phyloP scores from a whole-genome alignment of 2,113 vertebrate genomes.

The Megaleporinus macrocephalus region DNA sequence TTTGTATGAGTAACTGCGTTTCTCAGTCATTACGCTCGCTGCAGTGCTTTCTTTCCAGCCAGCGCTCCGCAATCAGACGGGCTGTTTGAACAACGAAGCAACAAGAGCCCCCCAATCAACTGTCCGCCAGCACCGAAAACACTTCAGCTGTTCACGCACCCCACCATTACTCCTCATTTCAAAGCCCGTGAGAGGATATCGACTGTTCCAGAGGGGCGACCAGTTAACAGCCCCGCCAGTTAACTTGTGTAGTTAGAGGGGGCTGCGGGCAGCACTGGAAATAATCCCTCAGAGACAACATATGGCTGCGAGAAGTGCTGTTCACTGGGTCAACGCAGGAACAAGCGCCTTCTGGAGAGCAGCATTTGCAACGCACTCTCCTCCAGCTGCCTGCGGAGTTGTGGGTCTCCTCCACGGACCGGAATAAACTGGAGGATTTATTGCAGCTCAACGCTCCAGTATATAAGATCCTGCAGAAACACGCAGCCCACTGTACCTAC shows the following conservation, averaged over 20 bases:
- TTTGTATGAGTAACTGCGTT: no score
- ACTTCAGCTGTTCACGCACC: constrained; percentile 60
- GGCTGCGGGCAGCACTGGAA: not conserved
- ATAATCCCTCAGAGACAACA: constrained; percentile 39
- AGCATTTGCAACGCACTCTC: no score
- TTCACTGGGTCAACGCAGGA: not conserved
- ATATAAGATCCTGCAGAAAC: no score
- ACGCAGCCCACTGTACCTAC: no score
- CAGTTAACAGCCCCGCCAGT: constrained; percentile 23
- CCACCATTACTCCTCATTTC: constrained; percentile 71
- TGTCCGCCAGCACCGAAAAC: not conserved
- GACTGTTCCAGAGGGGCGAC: constrained; percentile 57
- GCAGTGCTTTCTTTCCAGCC: not conserved
- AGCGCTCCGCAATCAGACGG: constrained; percentile 15
- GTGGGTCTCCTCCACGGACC: no score
- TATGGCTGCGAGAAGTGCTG: constrained; percentile 29
- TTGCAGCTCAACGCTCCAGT: no score
- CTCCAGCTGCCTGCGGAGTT: no score
- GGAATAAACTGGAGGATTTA: no score
- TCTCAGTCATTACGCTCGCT: not conserved
- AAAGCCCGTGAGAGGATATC: constrained; percentile 67
- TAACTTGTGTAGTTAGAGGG: not conserved
- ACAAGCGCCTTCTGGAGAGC: no score
- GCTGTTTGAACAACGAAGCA: constrained; percentile 59
- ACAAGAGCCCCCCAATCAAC: constrained; percentile 8